Evolutionary conservation across 2,888 invertebrate species (phyloP), one percentile per base, ranked within the genome.

Genomic region (Allophyes oxyacanthae): DNA sequence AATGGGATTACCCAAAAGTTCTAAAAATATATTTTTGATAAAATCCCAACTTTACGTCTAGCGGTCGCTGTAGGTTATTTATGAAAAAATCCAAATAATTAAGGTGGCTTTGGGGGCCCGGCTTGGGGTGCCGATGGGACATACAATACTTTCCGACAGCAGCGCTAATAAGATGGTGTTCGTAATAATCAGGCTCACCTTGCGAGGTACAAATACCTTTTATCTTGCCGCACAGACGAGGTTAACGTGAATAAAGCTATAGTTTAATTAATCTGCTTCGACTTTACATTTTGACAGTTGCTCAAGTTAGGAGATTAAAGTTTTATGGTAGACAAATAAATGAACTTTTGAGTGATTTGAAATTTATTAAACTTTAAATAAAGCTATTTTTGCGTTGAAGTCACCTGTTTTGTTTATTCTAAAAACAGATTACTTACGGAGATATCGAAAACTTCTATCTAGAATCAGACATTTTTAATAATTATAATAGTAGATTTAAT

Each of bases 211-310:
- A 75, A 77, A 74, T 64, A 74, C 72, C 65, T 66, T 80, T 82
- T 85, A 84, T 86, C 84, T 81, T 63, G 20, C 44, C 53, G 61
- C 59, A 61, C 83, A 83, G 83, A 65, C 81, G 74, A 67, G 65
- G 67, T 55, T 61, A 42, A 57, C 36, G 59, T 41, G 72, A 75
- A 73, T 25, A 65, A 72, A 71, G 75, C 70, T 71, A 54, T 67
- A 68, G 53, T 78, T 79, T 79, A 84, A 79, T 79, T 79, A 81
- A 76, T 72, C 73, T 67, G 60, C 63, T 60, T 60, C 55, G 64
- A 68, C 56, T 59, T 50, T 34, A 73, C 55, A 73, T 78, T 82
- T 77, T 75, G 73, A 75, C 70, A 77, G 66, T 56, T 58, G 53
- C 40, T 42, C 30, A 64, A 55, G 55, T 71, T 55, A 40, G 34